phyloP scores from a whole-genome alignment of 2,113 vertebrate genomes.

The Scortum barcoo region DNA sequence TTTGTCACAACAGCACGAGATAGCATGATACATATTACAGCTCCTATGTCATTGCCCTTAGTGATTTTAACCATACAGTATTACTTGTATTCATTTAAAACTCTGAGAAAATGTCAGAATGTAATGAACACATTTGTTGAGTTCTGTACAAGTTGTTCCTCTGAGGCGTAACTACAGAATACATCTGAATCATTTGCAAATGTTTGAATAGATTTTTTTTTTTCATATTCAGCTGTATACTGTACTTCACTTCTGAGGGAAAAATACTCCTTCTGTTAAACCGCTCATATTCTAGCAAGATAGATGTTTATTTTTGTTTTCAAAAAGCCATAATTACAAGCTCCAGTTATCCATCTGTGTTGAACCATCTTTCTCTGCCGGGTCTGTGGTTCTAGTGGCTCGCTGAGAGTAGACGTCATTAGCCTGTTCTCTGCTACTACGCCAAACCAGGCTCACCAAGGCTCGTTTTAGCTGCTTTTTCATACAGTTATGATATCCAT shows the following conservation, averaged over 20 bases:
- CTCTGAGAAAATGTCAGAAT: background rate
- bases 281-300: constrained; percentile 6
- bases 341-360: constrained; percentile 41
- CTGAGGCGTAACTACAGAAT: constrained; percentile 3
- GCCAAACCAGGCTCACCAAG: constrained; percentile 1
- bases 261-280: constrained; percentile 13
- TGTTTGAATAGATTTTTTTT: background rate
- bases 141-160: background rate
- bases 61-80: background rate
- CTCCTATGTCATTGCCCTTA: background rate
- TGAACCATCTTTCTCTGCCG: constrained; percentile 51
- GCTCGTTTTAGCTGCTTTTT: background rate
- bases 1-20: background rate
- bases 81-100: background rate
- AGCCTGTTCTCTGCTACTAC: constrained; percentile 13
- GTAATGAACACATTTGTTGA: background rate
- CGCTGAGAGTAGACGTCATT: constrained; percentile 26
- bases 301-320: constrained; percentile 48
- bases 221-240: background rate
- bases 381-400: constrained; percentile 36
- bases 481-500: background rate
- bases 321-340: constrained; percentile 70
- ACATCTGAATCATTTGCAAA: constrained; percentile 10
- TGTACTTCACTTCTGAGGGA: background rate
- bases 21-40: constrained; percentile 6